These are phyloP conservation scores for Rhopalosiphum maidis DNA, from an alignment of 1,140 invertebrate species.

Conservation along the genomic window DNA sequence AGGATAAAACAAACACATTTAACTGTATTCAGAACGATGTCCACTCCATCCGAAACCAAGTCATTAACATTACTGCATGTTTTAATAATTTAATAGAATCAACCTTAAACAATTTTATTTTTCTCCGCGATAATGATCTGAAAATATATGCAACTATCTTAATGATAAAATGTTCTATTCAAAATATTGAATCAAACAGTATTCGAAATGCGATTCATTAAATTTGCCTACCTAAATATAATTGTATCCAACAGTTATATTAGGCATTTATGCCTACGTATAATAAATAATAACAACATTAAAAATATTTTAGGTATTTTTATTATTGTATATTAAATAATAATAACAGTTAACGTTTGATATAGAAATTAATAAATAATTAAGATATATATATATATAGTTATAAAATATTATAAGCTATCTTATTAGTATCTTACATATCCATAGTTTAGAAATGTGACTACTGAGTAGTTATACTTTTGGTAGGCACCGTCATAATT, in stretches of 20 bases:
- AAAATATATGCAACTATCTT: not conserved
- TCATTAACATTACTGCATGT: not conserved
- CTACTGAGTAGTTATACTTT: not conserved
- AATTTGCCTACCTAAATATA: not conserved
- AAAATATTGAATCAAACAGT: not conserved
- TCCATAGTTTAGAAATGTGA: not conserved
- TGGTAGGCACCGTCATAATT: not conserved
- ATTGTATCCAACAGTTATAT: not conserved
- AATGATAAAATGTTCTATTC: not conserved
- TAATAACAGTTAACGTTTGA: not conserved
- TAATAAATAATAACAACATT: too few relatives aligned
- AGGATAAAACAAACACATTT: not conserved
- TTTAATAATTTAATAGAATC: not conserved
- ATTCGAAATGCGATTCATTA: not conserved
- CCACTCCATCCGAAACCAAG: not conserved
- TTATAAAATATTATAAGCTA: not conserved
- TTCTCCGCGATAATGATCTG: not conserved
- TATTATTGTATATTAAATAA: not conserved
- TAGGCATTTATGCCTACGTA: too few relatives aligned
- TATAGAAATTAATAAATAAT: not conserved
- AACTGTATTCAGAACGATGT: not conserved
- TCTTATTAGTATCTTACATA: not conserved
- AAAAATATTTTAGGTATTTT: too few relatives aligned
- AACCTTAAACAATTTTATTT: not conserved
- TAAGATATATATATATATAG: not conserved